These are phyloP conservation scores for Tortrix viridana DNA, from an alignment of 2,888 invertebrate genomes.

Conservation along the genomic window DNA sequence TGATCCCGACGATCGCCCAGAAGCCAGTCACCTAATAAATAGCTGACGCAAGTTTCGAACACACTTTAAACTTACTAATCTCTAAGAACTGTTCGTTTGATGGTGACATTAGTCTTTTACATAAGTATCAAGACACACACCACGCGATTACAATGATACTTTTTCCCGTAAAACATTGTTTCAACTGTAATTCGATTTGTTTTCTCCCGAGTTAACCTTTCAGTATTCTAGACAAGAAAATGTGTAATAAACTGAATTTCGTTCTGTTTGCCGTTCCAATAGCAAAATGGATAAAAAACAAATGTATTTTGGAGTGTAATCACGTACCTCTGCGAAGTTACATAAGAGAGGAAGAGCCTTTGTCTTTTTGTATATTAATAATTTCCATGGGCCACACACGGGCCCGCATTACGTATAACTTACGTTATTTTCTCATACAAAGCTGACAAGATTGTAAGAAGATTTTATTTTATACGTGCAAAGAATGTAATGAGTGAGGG, in stretches of 20 bases:
- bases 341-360: conserved; percentile 65
- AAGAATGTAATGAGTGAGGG: conserved; percentile 70
- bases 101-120: too few relatives aligned
- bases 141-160: too few relatives aligned
- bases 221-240: conserved; percentile 55
- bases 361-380: conserved; percentile 75
- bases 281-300: conserved; percentile 48
- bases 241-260: conserved; percentile 60
- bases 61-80: too few relatives aligned
- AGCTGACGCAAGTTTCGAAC: too few relatives aligned
- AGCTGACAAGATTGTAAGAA: conserved; percentile 68
- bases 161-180: conserved; percentile 19
- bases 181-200: conserved; percentile 21
- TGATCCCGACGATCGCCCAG: too few relatives aligned
- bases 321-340: conserved; percentile 68
- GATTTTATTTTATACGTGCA: conserved; percentile 78
- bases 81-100: too few relatives aligned
- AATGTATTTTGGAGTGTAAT: conserved; percentile 69
- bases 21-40: too few relatives aligned
- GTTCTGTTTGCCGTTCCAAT: conserved; percentile 63
- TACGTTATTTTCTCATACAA: conserved; percentile 68
- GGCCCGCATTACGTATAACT: conserved; percentile 65
- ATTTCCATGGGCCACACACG: conserved; percentile 66
- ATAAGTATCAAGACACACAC: too few relatives aligned
- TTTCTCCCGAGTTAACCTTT: conserved; percentile 47